These are phyloP conservation scores for Callopanchax toddi DNA, from an alignment of 2,113 vertebrate genomes.

Conservation along the genomic window DNA sequence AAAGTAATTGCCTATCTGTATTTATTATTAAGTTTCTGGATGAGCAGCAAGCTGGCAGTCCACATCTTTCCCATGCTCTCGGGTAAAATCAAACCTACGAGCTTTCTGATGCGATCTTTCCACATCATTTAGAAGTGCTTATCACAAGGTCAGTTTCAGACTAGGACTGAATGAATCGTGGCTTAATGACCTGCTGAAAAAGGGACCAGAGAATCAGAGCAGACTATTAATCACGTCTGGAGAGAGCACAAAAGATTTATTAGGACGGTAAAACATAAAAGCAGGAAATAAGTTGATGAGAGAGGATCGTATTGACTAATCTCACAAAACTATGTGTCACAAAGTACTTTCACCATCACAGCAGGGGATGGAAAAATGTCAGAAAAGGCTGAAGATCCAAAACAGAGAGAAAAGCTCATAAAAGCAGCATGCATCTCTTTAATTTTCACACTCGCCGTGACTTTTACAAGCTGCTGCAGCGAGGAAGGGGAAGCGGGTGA, in stretches of 20 bases:
- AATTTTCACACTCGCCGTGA: slow-evolving; percentile 58
- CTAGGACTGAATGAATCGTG: slow-evolving; percentile 32
- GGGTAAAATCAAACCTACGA: slow-evolving; percentile 20
- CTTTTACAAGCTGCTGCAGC: slow-evolving; percentile 67
- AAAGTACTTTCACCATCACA: slow-evolving; percentile 36
- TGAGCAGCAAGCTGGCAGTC: slow-evolving; percentile 28
- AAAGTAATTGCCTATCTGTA: slow-evolving; percentile 23
- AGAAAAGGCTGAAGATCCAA: neutral
- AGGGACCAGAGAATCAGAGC: slow-evolving; percentile 36
- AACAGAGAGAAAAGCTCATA: slow-evolving; percentile 55
- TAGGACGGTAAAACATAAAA: slow-evolving; percentile 2
- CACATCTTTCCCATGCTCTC: slow-evolving; percentile 18
- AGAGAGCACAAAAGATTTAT: neutral
- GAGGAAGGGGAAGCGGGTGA: slow-evolving; percentile 40
- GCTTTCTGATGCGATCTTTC: slow-evolving; percentile 35
- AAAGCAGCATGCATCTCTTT: slow-evolving; percentile 65
- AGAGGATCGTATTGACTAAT: slow-evolving; percentile 24
- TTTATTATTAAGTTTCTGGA: slow-evolving; percentile 48
- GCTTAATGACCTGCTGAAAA: slow-evolving; percentile 53
- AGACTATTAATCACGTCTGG: slow-evolving; percentile 33
- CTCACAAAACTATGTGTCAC: slow-evolving; percentile 31
- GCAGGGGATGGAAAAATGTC: slow-evolving; percentile 12
- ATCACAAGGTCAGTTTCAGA: slow-evolving; percentile 29
- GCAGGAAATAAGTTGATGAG: neutral
- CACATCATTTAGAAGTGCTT: slow-evolving; percentile 35